phyloP scores from a whole-genome alignment of 2,797 vertebrate species.

The Harpagifer antarcticus region DNA sequence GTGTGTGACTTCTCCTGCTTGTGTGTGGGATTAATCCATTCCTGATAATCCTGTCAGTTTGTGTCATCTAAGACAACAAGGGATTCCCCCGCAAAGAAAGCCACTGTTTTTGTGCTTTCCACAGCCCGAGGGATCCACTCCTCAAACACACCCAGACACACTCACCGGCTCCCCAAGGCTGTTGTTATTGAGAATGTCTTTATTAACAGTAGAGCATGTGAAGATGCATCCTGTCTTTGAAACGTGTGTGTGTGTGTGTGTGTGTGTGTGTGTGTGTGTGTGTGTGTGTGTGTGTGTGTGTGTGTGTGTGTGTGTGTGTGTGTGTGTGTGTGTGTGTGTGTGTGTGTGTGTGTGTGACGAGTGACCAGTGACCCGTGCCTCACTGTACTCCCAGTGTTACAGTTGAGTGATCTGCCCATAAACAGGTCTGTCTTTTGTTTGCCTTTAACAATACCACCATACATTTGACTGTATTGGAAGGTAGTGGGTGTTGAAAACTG shows the following conservation, averaged over 20 bases:
- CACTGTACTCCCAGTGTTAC: slow-evolving; percentile 57
- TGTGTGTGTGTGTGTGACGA: slow-evolving; percentile 10
- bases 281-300: slow-evolving; percentile 7
- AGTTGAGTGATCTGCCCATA: slow-evolving; percentile 62
- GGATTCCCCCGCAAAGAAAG: slow-evolving; percentile 32
- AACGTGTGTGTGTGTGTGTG: slow-evolving; percentile 4
- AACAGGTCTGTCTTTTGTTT: slow-evolving; percentile 73
- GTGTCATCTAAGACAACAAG: slow-evolving; percentile 67
- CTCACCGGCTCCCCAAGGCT: slow-evolving; percentile 20
- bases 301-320: slow-evolving; percentile 6
- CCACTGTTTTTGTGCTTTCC: slow-evolving; percentile 32
- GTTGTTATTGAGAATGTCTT: slow-evolving; percentile 49
- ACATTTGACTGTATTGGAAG: slow-evolving; percentile 52
- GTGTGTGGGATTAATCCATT: slow-evolving; percentile 47
- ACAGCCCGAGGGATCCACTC: slow-evolving; percentile 25
- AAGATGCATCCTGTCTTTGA: slow-evolving; percentile 34
- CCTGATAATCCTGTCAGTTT: slow-evolving; percentile 71
- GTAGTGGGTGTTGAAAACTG: slow-evolving; percentile 55
- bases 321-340: slow-evolving; percentile 13
- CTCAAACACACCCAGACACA: slow-evolving; percentile 33
- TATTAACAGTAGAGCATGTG: slow-evolving; percentile 36
- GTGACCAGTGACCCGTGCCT: slow-evolving; percentile 56
- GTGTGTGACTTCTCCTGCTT: not conserved
- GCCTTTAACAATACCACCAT: slow-evolving; percentile 64
- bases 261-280: slow-evolving; percentile 9